Evolutionary conservation across 2,888 invertebrate species (phyloP).

Genomic region (Cantharis flavilabris): DNA sequence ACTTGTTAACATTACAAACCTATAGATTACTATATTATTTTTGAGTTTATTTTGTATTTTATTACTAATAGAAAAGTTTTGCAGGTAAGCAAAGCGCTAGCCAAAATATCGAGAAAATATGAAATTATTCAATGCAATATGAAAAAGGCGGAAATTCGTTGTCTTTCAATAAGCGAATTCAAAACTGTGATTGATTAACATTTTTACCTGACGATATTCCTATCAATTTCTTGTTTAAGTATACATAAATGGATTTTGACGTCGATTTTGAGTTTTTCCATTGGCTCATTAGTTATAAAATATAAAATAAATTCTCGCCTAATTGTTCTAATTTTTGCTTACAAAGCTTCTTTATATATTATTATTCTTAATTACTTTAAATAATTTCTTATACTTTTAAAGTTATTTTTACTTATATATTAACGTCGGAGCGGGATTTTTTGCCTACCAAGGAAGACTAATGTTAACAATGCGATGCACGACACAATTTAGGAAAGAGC

Average conservation of each 20-base stretch:
- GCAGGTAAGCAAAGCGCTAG: background rate
- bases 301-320: background rate
- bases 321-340: background rate
- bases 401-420: background rate
- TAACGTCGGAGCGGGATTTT: background rate
- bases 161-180: background rate
- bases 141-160: background rate
- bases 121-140: background rate
- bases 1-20: background rate
- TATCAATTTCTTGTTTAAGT: background rate
- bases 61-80: background rate
- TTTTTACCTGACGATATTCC: background rate
- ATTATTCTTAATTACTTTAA: constrained; percentile 2
- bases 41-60: background rate
- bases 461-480: background rate
- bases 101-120: background rate
- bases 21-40: background rate
- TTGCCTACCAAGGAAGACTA: constrained; percentile 4
- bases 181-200: background rate
- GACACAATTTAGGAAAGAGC: background rate
- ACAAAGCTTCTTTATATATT: background rate
- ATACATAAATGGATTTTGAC: background rate
- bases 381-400: background rate
- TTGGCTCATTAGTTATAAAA: background rate
- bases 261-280: background rate